phyloP scores from a whole-genome alignment of 1,140 invertebrate genomes.

The Brachystomella parvula region DNA sequence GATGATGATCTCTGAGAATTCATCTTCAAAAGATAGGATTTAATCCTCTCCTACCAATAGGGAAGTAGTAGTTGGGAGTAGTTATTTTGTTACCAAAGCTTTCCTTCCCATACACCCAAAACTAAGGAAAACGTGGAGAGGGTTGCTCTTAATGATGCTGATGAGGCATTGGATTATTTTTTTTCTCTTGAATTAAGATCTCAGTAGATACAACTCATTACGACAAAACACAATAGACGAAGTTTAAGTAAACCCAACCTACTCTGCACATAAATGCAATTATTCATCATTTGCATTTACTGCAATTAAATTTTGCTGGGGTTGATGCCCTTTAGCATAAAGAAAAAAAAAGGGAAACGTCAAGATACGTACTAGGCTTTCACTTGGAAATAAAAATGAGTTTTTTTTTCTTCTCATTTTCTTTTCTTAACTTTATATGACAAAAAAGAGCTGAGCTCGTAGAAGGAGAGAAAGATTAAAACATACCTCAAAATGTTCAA shows the following conservation, averaged over 20 bases:
- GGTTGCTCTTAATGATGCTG: too few species aligned
- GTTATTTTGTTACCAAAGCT: too few species aligned
- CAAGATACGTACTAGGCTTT: too few species aligned
- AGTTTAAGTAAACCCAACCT: too few species aligned
- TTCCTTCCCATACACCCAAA: too few species aligned
- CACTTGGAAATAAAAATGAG: neutral
- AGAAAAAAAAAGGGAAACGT: neutral
- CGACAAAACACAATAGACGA: too few species aligned
- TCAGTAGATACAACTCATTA: too few species aligned
- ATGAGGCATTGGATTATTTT: too few species aligned
- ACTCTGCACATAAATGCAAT: constrained; percentile 1
- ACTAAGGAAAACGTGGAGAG: too few species aligned
- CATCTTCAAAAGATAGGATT: constrained; percentile 8
- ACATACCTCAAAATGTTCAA: constrained; percentile 11
- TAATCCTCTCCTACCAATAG: constrained; percentile 3
- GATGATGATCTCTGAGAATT: constrained; percentile 3
- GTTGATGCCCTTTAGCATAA: neutral
- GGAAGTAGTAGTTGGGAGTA: too few species aligned
- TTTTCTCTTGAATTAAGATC: too few species aligned
- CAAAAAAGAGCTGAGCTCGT: neutral
- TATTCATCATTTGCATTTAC: constrained; percentile 3
- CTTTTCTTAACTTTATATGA: neutral
- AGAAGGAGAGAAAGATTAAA: neutral
- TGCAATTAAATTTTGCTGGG: neutral
- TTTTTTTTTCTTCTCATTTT: constrained; percentile 2